Evolutionary conservation across 2,888 invertebrate genomes (phyloP).

Genomic region (Argynnis bischoffii): DNA sequence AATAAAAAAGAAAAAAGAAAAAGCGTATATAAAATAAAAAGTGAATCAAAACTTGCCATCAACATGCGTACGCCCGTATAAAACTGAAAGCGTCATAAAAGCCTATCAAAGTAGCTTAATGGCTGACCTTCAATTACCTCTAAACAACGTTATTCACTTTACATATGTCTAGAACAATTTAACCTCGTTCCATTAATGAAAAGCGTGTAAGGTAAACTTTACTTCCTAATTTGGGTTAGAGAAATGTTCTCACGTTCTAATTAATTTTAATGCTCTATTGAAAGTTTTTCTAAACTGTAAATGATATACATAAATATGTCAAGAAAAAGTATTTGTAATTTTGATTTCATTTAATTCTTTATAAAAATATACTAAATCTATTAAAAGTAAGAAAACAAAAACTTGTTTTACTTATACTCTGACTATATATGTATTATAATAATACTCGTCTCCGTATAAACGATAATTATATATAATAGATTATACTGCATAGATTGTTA

Average conservation of each 20-base stretch:
- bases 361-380: not conserved
- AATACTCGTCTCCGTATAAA: not conserved
- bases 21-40: too few species aligned
- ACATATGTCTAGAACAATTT: constrained; percentile 10
- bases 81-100: too few species aligned
- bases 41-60: too few species aligned
- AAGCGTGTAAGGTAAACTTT: constrained; percentile 5
- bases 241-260: constrained; percentile 23
- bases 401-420: too few species aligned
- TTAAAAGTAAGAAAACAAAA: too few species aligned
- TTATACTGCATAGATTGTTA: constrained; percentile 17
- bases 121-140: not conserved
- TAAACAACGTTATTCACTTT: constrained; percentile 7
- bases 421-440: not conserved
- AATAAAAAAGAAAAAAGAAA: too few species aligned
- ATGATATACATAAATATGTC: not conserved
- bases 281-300: not conserved
- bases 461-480: constrained; percentile 16
- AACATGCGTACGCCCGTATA: too few species aligned
- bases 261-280: not conserved
- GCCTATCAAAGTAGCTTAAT: not conserved
- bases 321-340: too few species aligned
- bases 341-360: not conserved
- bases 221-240: constrained; percentile 24
- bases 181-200: constrained; percentile 26